phyloP scores from a whole-genome alignment of 2,113 vertebrate species.

The Plecturocebus donacophilus region DNA sequence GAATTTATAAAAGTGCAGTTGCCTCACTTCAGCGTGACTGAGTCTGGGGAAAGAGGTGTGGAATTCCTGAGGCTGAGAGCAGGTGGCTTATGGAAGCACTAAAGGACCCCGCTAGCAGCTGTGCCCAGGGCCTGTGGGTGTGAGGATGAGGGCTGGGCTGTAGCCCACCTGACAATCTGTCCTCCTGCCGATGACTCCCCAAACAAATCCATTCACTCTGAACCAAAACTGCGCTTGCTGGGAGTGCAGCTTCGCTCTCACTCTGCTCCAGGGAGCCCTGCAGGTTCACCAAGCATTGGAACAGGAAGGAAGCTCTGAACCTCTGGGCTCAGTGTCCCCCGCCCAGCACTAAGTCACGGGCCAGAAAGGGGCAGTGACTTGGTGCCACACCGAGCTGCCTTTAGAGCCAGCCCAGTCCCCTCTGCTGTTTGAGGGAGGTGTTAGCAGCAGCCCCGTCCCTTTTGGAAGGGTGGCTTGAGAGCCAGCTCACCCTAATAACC shows the following conservation, averaged over 20 bases:
- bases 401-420: not conserved
- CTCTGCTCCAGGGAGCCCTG: not conserved
- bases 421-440: not conserved
- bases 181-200: not conserved
- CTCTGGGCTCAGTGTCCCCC: not conserved
- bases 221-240: not conserved
- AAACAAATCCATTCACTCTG: not conserved
- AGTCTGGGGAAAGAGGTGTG: not conserved
- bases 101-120: not conserved
- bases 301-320: not conserved
- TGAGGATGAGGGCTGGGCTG: not conserved
- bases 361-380: not conserved
- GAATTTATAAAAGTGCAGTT: not conserved
- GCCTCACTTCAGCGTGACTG: not conserved
- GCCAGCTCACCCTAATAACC: not conserved
- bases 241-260: not conserved
- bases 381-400: not conserved
- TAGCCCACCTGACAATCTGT: not conserved
- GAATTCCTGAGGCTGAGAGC: not conserved
- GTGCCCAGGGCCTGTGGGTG: not conserved
- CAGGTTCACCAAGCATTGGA: not conserved
- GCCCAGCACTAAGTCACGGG: no score
- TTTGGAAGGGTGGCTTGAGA: not conserved
- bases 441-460: not conserved
- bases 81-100: not conserved